Percentiles rank a stretch among this genome's conserved stretches.
These are phyloP conservation scores for Phyllotreta striolata DNA, from an alignment of 2,888 invertebrate species.

Conservation along the genomic window DNA sequence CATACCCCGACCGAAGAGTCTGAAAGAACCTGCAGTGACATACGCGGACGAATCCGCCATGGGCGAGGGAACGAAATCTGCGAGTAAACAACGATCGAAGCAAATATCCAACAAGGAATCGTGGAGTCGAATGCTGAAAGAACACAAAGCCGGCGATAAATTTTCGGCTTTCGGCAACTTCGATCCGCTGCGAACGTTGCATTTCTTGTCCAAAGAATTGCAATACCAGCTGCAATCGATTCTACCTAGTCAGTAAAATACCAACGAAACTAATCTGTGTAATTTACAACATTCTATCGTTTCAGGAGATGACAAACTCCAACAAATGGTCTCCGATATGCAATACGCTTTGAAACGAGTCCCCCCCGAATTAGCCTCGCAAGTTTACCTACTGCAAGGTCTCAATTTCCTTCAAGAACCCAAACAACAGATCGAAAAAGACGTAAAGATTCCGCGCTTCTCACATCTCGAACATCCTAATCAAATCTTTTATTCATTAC, in stretches of 20 bases:
- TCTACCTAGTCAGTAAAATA: slow-evolving; percentile 47
- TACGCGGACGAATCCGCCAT: slow-evolving; percentile 46
- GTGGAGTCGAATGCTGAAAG: slow-evolving; percentile 53
- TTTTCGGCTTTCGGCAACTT: slow-evolving; percentile 55
- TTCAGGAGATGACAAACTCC: slow-evolving; percentile 54
- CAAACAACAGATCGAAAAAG: slow-evolving; percentile 34
- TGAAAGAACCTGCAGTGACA: slow-evolving; percentile 13
- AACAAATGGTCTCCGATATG: slow-evolving; percentile 57
- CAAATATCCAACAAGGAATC: slow-evolving; percentile 46
- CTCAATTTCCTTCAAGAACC: slow-evolving; percentile 41
- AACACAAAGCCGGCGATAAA: slow-evolving; percentile 48
- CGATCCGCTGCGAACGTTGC: slow-evolving; percentile 59
- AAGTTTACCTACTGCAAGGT: slow-evolving; percentile 49
- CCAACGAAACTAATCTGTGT: background rate
- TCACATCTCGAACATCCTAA: no score
- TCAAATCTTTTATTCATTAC: slow-evolving; percentile 26
- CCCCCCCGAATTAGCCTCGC: slow-evolving; percentile 57
- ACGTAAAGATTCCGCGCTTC: no score
- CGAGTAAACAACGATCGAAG: slow-evolving; percentile 46
- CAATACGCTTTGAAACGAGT: slow-evolving; percentile 57
- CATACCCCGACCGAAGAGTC: slow-evolving; percentile 32
- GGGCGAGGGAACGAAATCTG: slow-evolving; percentile 49
- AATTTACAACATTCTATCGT: slow-evolving; percentile 26
- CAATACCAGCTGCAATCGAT: slow-evolving; percentile 52
- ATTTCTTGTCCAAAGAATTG: slow-evolving; percentile 59